phyloP scores from a whole-genome alignment of 2,113 vertebrate genomes.

The Phyllostomus discolor region DNA sequence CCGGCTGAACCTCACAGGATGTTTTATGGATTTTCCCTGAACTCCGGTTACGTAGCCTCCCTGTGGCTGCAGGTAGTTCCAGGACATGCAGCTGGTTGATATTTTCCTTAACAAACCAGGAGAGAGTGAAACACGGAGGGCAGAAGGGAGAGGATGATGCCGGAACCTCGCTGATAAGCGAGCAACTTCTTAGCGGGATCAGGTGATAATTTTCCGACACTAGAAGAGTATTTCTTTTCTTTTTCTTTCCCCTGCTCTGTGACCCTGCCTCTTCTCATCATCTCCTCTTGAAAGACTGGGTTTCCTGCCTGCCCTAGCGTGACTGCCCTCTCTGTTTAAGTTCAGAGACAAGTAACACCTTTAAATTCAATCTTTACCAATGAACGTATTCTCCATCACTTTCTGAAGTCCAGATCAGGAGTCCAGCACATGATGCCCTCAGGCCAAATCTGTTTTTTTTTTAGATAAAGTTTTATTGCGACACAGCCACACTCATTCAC shows the following conservation, averaged over 20 bases:
- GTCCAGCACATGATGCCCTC: neutral
- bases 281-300: fast-evolving
- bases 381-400: neutral
- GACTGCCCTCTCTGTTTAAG: neutral
- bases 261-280: neutral
- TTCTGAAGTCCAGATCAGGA: neutral
- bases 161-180: neutral
- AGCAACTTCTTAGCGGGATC: neutral
- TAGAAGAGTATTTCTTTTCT: neutral
- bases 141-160: fast-evolving
- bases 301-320: neutral
- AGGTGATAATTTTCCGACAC: no score
- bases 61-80: fast-evolving
- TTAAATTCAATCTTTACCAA: neutral
- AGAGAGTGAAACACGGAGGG: neutral
- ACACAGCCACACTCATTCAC: neutral
- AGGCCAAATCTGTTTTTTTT: neutral
- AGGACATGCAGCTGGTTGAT: fast-evolving
- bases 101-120: neutral
- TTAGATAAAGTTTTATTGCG: neutral
- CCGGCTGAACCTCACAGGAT: fast-evolving
- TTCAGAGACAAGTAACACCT: neutral
- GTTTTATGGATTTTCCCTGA: neutral
- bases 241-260: fast-evolving
- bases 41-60: neutral